Conservation (phyloP, 53 echinoderm and acorn worm species). For the Echinarachnius parma region DNA sequence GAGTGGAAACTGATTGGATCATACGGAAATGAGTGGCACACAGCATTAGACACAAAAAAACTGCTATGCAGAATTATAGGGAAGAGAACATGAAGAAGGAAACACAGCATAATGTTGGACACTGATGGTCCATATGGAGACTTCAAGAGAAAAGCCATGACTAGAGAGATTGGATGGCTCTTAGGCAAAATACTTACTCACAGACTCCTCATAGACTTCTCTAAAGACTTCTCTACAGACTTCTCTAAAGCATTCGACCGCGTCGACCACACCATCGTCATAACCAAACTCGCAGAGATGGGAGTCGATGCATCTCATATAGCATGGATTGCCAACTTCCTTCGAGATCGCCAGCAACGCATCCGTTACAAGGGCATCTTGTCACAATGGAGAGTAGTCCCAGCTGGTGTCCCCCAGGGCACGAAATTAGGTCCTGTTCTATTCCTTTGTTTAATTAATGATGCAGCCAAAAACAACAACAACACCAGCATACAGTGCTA, state of each 20-base stretch:
- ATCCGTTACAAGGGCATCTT: constrained; percentile 23
- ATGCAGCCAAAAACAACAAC: constrained; percentile 14
- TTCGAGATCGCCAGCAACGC: constrained; percentile 15
- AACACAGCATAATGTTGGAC: too few relatives aligned
- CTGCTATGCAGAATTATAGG: too few relatives aligned
- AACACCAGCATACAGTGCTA: neutral
- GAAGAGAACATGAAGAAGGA: too few relatives aligned
- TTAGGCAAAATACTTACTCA: too few relatives aligned
- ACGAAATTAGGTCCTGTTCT: constrained; percentile 44
- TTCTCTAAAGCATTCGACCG: constrained; percentile 56
- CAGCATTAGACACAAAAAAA: too few relatives aligned
- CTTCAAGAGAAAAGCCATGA: too few relatives aligned
- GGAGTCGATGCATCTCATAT: constrained; percentile 8
- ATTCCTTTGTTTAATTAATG: constrained; percentile 32
- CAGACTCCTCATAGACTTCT: too few relatives aligned
- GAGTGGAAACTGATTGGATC: too few relatives aligned
- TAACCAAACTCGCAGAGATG: constrained; percentile 20
- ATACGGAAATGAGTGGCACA: too few relatives aligned
- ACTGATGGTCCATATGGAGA: too few relatives aligned
- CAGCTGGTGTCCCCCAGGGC: constrained; percentile 49
- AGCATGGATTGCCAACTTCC: constrained; percentile 43
- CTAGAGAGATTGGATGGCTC: too few relatives aligned
- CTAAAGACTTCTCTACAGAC: constrained; percentile 40
- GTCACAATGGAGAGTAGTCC: neutral
- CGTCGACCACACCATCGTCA: constrained; percentile 39